These are phyloP conservation scores for Acanthopleura granulata DNA, from an alignment of 2,888 invertebrate species.

Conservation along the genomic window DNA sequence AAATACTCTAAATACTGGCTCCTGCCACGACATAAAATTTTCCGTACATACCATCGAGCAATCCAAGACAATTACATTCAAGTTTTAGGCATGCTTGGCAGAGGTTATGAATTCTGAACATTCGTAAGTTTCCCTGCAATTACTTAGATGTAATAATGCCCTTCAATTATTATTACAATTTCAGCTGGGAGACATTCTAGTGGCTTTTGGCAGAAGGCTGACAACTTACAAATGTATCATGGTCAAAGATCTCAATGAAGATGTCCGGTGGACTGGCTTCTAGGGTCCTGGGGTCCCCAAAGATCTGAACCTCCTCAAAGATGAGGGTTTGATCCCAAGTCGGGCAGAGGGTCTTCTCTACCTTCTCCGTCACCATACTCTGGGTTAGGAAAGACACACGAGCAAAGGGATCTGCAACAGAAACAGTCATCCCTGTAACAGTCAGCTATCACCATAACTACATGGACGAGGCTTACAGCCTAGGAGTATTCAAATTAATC, in stretches of 20 bases:
- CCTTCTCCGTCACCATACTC: conserved; percentile 67
- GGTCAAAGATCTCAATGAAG: conserved; percentile 70
- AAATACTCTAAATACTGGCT: no score
- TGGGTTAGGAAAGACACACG: conserved; percentile 69
- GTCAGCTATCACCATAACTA: no score
- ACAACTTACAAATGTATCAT: conserved; percentile 70
- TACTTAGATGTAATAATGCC: neutral
- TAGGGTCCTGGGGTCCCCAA: conserved; percentile 64
- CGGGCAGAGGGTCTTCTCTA: conserved; percentile 70
- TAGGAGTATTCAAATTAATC: no score
- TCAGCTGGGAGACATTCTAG: neutral
- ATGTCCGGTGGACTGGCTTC: conserved; percentile 67
- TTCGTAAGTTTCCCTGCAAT: neutral
- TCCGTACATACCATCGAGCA: no score
- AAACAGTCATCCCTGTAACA: no score
- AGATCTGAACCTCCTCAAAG: conserved; percentile 69
- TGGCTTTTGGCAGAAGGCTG: neutral
- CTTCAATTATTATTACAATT: no score
- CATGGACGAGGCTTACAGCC: no score
- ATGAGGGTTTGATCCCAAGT: conserved; percentile 72
- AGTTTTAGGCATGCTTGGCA: no score
- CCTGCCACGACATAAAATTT: no score
- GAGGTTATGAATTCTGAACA: no score
- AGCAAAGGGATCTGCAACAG: conserved; percentile 69
- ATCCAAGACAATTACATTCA: no score